These are phyloP conservation scores for Anabas testudineus DNA, from an alignment of 2,797 vertebrate genomes.

Conservation along the genomic window DNA sequence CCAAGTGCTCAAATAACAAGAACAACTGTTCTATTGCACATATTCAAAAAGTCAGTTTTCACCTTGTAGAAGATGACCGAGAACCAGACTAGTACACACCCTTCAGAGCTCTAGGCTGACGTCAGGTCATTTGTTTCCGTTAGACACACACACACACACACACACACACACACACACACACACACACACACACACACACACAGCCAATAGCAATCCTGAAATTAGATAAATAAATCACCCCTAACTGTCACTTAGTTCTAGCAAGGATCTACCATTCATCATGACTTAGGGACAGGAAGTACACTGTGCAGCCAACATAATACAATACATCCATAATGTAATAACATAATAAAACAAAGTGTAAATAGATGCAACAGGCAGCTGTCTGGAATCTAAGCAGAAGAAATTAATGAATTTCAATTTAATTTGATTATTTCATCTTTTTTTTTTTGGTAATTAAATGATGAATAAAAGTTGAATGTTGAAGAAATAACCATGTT, in stretches of 20 bases:
- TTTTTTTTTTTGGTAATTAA: slow-evolving; percentile 7
- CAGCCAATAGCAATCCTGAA: slow-evolving; percentile 59
- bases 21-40: neutral
- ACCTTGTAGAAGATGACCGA: slow-evolving; percentile 25
- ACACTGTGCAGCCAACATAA: slow-evolving; percentile 50
- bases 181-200: slow-evolving; percentile 15
- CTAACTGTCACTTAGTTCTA: slow-evolving; percentile 44
- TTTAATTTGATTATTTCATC: slow-evolving; percentile 7
- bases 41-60: slow-evolving; percentile 30
- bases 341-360: slow-evolving; percentile 46
- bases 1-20: neutral
- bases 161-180: slow-evolving; percentile 6
- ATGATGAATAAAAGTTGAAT: too few relatives aligned
- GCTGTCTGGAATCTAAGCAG: slow-evolving; percentile 35
- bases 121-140: slow-evolving; percentile 46
- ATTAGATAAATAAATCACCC: slow-evolving; percentile 59
- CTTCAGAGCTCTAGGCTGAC: slow-evolving; percentile 23
- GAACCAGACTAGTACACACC: slow-evolving; percentile 13
- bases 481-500: too few relatives aligned
- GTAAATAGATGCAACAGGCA: slow-evolving; percentile 54
- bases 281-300: slow-evolving; percentile 38
- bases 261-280: slow-evolving; percentile 51
- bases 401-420: slow-evolving; percentile 32
- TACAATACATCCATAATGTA: slow-evolving; percentile 57
- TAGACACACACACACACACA: slow-evolving; percentile 17